Evolutionary conservation across 2,888 invertebrate species (phyloP).

Genomic region (Pyrochroa serraticornis): DNA sequence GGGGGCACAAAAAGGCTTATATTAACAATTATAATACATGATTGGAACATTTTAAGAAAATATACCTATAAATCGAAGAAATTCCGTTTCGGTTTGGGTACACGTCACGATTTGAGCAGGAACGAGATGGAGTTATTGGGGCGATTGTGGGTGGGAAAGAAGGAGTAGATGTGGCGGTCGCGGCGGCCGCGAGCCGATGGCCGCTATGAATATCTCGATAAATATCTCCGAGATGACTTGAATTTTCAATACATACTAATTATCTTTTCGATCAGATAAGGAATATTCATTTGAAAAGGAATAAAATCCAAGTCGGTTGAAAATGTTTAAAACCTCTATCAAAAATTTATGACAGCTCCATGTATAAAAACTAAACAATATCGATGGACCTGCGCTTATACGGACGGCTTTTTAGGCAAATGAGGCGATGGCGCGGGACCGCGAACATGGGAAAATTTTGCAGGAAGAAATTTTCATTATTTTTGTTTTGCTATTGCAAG

Average conservation of each 20-base stretch:
- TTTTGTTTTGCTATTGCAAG: too few species aligned
- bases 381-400: too few species aligned
- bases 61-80: slow-evolving; percentile 48
- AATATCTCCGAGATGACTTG: slow-evolving; percentile 57
- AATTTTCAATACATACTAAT: slow-evolving; percentile 59
- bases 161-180: slow-evolving; percentile 35
- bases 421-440: too few species aligned
- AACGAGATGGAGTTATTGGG: slow-evolving; percentile 27
- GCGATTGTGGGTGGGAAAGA: slow-evolving; percentile 35
- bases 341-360: slow-evolving; percentile 27
- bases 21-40: slow-evolving; percentile 54
- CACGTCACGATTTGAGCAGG: slow-evolving; percentile 7
- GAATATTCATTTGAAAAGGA: slow-evolving; percentile 54
- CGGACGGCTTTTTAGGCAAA: too few species aligned
- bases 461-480: too few species aligned
- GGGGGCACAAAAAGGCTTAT: slow-evolving; percentile 42
- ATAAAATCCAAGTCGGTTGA: slow-evolving; percentile 40
- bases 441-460: too few species aligned
- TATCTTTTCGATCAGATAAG: slow-evolving; percentile 58
- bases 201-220: slow-evolving; percentile 53
- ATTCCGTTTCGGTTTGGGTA: slow-evolving; percentile 24
- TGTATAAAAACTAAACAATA: too few species aligned
- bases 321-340: slow-evolving; percentile 23
- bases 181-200: slow-evolving; percentile 42
- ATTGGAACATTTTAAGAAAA: slow-evolving; percentile 53